A percentile compares a stretch with the other conserved stretches of the same genome.
These are phyloP conservation scores for Psix sp. DNA, from an alignment of 1,140 invertebrate species.

Conservation along the genomic window DNA sequence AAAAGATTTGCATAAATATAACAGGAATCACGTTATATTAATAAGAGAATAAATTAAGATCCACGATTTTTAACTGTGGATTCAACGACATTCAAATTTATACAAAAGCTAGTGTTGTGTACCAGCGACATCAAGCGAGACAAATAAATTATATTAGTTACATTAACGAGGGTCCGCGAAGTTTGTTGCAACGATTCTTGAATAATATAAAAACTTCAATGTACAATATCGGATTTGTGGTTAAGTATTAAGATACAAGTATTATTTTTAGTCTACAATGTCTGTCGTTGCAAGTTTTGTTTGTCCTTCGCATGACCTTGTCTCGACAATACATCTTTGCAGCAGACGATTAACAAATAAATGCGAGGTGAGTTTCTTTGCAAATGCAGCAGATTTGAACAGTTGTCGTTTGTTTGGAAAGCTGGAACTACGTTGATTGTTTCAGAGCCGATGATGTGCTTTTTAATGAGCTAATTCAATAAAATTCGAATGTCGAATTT, in stretches of 20 bases:
- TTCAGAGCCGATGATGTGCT: constrained; percentile 32
- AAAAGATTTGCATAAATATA: too few species aligned
- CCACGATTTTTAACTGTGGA: too few species aligned
- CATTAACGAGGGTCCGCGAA: too few species aligned
- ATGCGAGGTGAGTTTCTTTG: constrained; percentile 59
- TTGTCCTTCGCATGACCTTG: constrained; percentile 53
- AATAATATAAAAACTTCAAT: too few species aligned
- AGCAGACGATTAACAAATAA: constrained; percentile 67
- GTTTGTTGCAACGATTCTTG: too few species aligned
- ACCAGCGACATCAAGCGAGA: too few species aligned
- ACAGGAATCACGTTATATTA: too few species aligned
- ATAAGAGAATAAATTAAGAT: too few species aligned
- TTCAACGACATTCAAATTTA: too few species aligned
- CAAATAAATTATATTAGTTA: too few species aligned
- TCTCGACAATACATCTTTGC: constrained; percentile 54
- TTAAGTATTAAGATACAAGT: constrained; percentile 43
- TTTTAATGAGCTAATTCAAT: constrained; percentile 45
- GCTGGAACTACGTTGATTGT: constrained; percentile 53
- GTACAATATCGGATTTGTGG: constrained; percentile 32
- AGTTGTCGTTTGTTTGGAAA: constrained; percentile 64
- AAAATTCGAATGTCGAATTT: constrained; percentile 53
- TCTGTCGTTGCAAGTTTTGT: constrained; percentile 56
- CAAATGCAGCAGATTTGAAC: constrained; percentile 62
- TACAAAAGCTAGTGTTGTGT: too few species aligned
- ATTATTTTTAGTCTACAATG: constrained; percentile 60